Conservation (phyloP, 1,140 invertebrate genomes). For the Polypedilum pembai region DNA sequence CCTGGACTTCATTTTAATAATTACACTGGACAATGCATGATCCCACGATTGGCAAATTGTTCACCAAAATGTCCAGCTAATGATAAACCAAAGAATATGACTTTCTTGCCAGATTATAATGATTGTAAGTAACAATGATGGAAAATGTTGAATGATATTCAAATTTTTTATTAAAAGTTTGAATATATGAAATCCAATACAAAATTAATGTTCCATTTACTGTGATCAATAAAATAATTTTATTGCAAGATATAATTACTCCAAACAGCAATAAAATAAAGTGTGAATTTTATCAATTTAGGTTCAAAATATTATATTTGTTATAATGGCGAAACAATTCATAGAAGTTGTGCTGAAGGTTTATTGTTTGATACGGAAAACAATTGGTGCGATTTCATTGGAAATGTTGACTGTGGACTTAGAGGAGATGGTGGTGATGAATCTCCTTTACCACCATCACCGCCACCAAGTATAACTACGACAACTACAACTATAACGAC, state of each 20-base stretch:
- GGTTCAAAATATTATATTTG: not conserved
- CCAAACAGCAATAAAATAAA: too few species aligned
- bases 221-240: too few species aligned
- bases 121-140: too few species aligned
- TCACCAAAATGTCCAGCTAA: not conserved
- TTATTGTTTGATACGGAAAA: not conserved
- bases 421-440: not conserved
- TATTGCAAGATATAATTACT: too few species aligned
- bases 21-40: not conserved
- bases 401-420: not conserved
- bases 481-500: not conserved
- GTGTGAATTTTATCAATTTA: too few species aligned
- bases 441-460: not conserved
- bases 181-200: too few species aligned
- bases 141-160: too few species aligned
- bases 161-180: too few species aligned
- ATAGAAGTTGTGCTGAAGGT: conserved; percentile 1
- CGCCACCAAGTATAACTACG: not conserved
- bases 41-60: not conserved
- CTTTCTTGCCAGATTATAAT: not conserved
- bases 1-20: not conserved
- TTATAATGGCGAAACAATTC: not conserved
- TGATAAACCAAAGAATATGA: not conserved
- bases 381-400: not conserved
- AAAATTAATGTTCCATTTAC: too few species aligned